Base-by-base conservation (phyloP, 2,797 vertebrate species). In the Nothura maculosa region DNA sequence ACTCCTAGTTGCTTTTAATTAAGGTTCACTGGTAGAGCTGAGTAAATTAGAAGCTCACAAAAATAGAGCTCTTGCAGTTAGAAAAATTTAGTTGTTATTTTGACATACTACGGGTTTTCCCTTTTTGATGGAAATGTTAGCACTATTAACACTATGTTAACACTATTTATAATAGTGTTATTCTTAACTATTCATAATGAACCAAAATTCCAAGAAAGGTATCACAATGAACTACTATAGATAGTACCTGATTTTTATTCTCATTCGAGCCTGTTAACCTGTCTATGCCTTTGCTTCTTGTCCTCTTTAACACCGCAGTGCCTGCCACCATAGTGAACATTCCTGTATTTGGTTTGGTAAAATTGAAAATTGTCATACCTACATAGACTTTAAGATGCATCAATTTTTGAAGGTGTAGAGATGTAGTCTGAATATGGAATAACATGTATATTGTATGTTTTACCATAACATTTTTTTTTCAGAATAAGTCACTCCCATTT, bases 1-100 rank as follows among this genome's bases (percentile, higher is more conserved):
- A 4, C 25, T 93, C 80, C 74, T 84, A 77, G 82, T 52, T 87
- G 34, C 30, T 85, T 79, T 16, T 69, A 85, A 90, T 78, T 94
- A 90, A 89, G 48, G 67, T 89, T 43, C 30, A 34, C 77, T 55
- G 42, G n/a, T 86, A 67, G 20, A 91, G 34, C 48, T 74, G 76
- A 72, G 6, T 64, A 66, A 91, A 70, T 34, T 10, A 64, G 40
- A 60, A 52, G 45, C 7, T 78, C 28, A 60, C 43, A 82, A 38
- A 70, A 88, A 54, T 54, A 73, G 22, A 55, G 19, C 22, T 48
- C 66, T 68, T 77, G 54, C 50, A 81, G 50, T 36, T 68, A 88
- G 73, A 43, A 87, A 89, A 72, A 57, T 21, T 42, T n/a, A 83
- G 34, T 64, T 85, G 57, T 10, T 77, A 45, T 94, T 94, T 64